A percentile compares a stretch with the other conserved stretches of the same genome.
phyloP scores from a whole-genome alignment of 2,113 vertebrate species.

The Dipodomys stephensi region DNA sequence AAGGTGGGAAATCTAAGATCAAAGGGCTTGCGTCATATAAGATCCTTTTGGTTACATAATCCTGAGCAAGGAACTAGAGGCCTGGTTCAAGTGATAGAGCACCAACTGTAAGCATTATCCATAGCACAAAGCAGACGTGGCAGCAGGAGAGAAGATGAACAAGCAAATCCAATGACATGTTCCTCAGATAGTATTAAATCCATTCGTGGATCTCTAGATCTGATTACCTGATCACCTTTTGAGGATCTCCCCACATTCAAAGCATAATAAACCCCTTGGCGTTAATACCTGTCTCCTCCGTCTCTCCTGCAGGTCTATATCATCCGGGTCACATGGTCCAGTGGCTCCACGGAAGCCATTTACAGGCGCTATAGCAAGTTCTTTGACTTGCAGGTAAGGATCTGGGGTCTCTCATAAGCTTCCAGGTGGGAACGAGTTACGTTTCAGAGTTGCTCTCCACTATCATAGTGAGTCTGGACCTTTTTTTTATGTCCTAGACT shows the following conservation, averaged over 20 bases:
- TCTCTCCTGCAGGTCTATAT: slow-evolving; percentile 93
- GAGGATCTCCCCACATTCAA: background rate
- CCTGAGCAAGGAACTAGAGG: background rate
- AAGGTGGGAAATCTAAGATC: background rate
- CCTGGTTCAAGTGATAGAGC: too few species aligned
- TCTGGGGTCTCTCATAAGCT: too few species aligned
- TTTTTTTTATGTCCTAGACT: background rate
- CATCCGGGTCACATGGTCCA: slow-evolving; percentile 98
- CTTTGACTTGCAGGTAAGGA: slow-evolving; percentile 97
- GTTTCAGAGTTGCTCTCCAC: background rate
- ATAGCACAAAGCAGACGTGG: background rate
- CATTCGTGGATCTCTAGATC: background rate
- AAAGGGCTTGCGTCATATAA: background rate
- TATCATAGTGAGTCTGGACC: background rate
- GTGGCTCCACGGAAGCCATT: slow-evolving; percentile 94
- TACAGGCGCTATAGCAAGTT: slow-evolving; percentile 99
- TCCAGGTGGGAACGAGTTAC: background rate
- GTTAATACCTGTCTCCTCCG: background rate
- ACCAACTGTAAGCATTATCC: background rate
- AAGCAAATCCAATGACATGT: background rate
- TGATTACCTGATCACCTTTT: background rate
- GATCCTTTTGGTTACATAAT: background rate
- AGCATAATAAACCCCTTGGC: background rate
- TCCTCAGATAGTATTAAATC: background rate
- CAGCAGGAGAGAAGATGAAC: too few species aligned